Evolutionary conservation across 2,888 invertebrate genomes (phyloP), one percentile per base, ranked within the genome.

Genomic region (Tetragonisca angustula): DNA sequence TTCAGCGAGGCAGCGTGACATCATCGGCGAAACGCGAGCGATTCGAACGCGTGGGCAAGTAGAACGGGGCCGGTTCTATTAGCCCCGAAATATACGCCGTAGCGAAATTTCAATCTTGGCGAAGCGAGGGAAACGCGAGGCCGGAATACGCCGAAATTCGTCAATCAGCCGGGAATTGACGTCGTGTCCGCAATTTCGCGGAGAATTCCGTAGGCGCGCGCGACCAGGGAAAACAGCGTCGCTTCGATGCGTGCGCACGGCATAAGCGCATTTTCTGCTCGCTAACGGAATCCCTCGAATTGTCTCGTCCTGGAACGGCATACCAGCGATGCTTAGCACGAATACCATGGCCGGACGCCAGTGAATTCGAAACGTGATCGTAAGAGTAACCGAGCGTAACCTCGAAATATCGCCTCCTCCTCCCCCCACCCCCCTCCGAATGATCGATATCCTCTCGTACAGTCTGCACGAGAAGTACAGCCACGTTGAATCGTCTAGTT

Each of bases 371-470:
- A 87, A 87, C 80, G 79, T 74, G 85, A 88, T 90, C 83, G 80
- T 90, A 90, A 90, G 87, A 87, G 90, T 86, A 32, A 65, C 69
- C 75, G 67, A 73, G 36, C 62, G 72, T 69, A 43, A 59, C 74
- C 56, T 59, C 68, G 76, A 65, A 61, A 73, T 72, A 43, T 70
- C 75, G 56, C 62, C 64, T 43, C 43, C 43, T 9, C 9, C 9
- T 2, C 27, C 27, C 27, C 27, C 27, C 2, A 0, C 27, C 27
- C 27, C 27, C 27, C 27, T n/a, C 54, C 54, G 75, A 74, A 82
- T 81, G 89, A 85, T 91, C 91, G 89, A 91, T 91, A 91, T 77
- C 79, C 73, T 69, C 36, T 70, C 13, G 89, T 89, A 88, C 88
- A 89, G 83, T 87, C 87, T n/a, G 36, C n/a, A 13, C 74, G 70